Evolutionary conservation across 2,888 invertebrate species (phyloP), one percentile per base, ranked within the genome.

Genomic region (Drosophila planitibia): DNA sequence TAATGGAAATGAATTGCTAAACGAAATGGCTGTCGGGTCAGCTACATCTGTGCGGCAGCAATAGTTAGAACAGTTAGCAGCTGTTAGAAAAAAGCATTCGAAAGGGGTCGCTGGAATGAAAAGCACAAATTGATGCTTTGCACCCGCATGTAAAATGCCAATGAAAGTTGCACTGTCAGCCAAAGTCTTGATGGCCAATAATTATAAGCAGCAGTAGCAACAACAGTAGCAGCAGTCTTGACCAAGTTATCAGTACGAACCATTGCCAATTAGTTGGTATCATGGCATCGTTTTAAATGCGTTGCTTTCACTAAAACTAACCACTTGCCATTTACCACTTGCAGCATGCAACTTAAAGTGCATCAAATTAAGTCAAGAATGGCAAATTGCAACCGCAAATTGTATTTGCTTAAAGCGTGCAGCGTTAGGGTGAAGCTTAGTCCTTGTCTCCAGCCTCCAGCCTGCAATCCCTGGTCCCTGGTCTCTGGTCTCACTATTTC

Each of bases 1-100:
- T 91, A 88, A 91, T 91, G 90, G 88, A 87, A 88, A 88, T 88
- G 91, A 88, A 88, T 91, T 74, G 90, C 80, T 73, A 33, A 74
- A 68, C 44, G 64, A 32, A 75, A 82, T 70, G 73, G 71, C 74
- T 63, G 62, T 58, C 57, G 67, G 77, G 76, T 74, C 70, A 70
- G 76, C 72, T 69, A 55, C 64, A 44, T 47, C 61, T 61, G 30
- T 41, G 35, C 3, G 30, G 33, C 47, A 16, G 75, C 61, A 44
- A 30, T 49, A 58, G 68, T 57, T 39, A 74, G 59, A 69, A 65
- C 80, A 79, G 86, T 81, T 81, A 78, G 82, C 87, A 83, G 87
- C 91, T 83, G 89, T 75, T 47, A 25, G 25, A 57, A 57, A 57
- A 41, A 30, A 41, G 3, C 59, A 61, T 70, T 76, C 47, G n/a